phyloP scores from a whole-genome alignment of 2,797 vertebrate species.

The Esox masquinongy region DNA sequence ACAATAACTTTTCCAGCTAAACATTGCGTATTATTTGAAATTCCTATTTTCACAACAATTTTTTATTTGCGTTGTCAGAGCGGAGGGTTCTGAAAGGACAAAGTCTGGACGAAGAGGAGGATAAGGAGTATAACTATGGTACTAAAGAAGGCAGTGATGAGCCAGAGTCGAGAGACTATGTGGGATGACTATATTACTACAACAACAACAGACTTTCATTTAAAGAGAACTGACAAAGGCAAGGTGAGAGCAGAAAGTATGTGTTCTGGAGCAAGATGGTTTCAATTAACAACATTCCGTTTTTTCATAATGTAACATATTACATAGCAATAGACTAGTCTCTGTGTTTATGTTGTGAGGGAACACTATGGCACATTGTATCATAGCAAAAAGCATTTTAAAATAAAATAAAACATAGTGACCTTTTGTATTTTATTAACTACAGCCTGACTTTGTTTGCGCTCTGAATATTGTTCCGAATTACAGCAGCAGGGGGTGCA shows the following conservation, averaged over 20 bases:
- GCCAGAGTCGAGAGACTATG: conserved; percentile 45
- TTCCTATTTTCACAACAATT: background rate
- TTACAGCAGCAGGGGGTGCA: conserved; percentile 8
- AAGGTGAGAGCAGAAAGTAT: background rate
- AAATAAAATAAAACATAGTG: conserved; percentile 3
- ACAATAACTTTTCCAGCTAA: background rate
- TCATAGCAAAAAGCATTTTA: background rate
- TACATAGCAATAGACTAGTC: background rate
- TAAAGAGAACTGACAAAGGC: background rate
- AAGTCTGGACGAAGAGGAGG: conserved; percentile 21
- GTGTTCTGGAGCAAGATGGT: background rate
- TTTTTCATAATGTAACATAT: background rate
- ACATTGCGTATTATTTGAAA: background rate
- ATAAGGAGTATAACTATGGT: conserved; percentile 20
- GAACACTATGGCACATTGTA: background rate
- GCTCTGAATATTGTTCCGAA: conserved; percentile 8
- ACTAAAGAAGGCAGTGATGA: conserved; percentile 38
- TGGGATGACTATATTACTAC: conserved; percentile 18
- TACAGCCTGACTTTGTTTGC: background rate
- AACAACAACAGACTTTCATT: background rate
- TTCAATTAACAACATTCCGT: background rate
- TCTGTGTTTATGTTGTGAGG: background rate
- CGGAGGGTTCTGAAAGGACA: conserved; percentile 11
- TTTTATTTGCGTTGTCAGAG: conserved; percentile 12
- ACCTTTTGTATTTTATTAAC: background rate